Percentiles rank a stretch among this genome's conserved stretches.
Evolutionary conservation across 1,140 invertebrate species (phyloP).

Genomic region (Drosophila micromelanica): DNA sequence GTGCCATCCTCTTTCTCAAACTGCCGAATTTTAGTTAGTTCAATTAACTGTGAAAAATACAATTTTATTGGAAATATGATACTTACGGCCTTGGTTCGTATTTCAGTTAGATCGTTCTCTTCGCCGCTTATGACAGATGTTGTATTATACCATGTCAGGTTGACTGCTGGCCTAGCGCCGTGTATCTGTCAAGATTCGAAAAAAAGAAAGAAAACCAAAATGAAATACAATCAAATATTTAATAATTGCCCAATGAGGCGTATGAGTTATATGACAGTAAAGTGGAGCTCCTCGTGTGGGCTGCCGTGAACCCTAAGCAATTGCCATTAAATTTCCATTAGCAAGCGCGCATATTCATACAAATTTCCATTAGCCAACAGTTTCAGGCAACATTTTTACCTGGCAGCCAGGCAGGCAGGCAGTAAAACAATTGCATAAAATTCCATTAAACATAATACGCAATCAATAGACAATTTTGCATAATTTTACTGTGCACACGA

Average conservation of each 20-base stretch:
- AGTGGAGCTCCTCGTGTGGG: no score
- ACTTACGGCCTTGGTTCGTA: conserved; percentile 76
- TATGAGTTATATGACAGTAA: conserved; percentile 15
- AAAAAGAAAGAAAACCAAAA: neutral
- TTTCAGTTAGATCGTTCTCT: conserved; percentile 72
- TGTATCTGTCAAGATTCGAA: conserved; percentile 84
- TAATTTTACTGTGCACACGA: conserved; percentile 57
- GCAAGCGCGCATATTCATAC: conserved; percentile 44
- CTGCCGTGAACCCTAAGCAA: conserved; percentile 10
- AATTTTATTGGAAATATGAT: neutral
- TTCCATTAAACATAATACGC: conserved; percentile 71
- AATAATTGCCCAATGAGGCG: conserved; percentile 8
- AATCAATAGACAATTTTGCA: conserved; percentile 71
- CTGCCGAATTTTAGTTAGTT: conserved; percentile 26
- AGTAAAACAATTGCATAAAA: conserved; percentile 67
- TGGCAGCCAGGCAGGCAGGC: conserved; percentile 4
- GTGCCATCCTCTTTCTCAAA: conserved; percentile 88
- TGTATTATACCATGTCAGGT: conserved; percentile 93
- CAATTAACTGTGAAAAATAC: no score
- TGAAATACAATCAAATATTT: conserved; percentile 12
- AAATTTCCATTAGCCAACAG: conserved; percentile 40
- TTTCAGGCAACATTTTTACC: conserved; percentile 20
- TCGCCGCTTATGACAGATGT: conserved; percentile 87
- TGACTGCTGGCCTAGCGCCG: conserved; percentile 92
- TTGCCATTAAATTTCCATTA: conserved; percentile 65